Evolutionary conservation across 2,797 vertebrate species (phyloP), one percentile per base, ranked within the genome.

Genomic region (Chiroxiphia lanceolata): DNA sequence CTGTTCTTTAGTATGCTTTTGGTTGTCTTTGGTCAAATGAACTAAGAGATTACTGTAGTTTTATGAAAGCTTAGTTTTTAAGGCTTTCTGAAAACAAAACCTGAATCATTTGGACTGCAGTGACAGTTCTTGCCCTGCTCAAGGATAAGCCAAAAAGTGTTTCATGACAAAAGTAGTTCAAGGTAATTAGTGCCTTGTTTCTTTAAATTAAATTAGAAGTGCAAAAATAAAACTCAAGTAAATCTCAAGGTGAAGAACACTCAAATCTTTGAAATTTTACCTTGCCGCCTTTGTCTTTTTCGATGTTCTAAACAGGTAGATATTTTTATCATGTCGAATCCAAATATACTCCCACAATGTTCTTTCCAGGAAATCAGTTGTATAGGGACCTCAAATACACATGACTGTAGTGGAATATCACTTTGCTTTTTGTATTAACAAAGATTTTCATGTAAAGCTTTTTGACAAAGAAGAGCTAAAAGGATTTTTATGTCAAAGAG

Each of bases 121-220:
- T 93, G 89, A 78, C 61, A 88, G 61, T 94, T 97, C 80, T 87
- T 96, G 67, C 75, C 94, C 95, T 97, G 71, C 64, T 95, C 96
- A 97, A 98, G 97, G 97, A 95, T 97, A 97, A 97, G 83, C 78
- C 83, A 90, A 94, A 93, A 95, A 94, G 74, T 88, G 63, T 95
- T 97, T 95, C 84, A 90, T 38, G 81, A 45, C 61, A 79, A 96
- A 95, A 97, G 95, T 97, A 98, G 97, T 98, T 98, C 98, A 98
- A 98, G 98, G 97, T 96, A 98, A 97, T 97, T 98, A 95, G 94
- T 93, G 57, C 97, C 96, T 93, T 94, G 91, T 97, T 97, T 97
- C 90, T 96, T 97, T 98, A 97, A 97, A 94, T 91, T 82, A 93
- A 93, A 97, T 95, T 96, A 94, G 94, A 96, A 98, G 94, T 92